Percentiles rank a stretch among this genome's conserved stretches.
Conservation (phyloP, 2,888 invertebrate species). For the Hoplodrina blanda region DNA sequence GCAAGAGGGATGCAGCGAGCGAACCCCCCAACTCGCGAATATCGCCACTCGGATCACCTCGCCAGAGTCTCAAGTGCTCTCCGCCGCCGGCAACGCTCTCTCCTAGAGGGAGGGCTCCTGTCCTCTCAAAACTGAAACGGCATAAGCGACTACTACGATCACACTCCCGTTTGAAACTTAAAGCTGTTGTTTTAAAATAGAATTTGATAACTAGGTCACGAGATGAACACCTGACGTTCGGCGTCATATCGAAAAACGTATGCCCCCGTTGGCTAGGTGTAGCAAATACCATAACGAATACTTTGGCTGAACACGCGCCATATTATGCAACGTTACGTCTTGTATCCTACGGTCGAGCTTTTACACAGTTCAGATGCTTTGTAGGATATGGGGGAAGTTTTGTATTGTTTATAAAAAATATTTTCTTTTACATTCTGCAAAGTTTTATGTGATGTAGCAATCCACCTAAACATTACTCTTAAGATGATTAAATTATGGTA, state of each 20-base stretch:
- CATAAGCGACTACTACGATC: conserved; percentile 67
- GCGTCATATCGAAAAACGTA: conserved; percentile 89
- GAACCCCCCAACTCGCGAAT: conserved; percentile 82
- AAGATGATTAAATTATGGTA: conserved; percentile 42
- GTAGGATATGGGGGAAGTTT: conserved; percentile 48
- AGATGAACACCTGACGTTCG: conserved; percentile 90
- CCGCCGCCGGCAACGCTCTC: conserved; percentile 80
- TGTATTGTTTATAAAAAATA: conserved; percentile 18
- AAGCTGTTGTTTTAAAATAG: conserved; percentile 70
- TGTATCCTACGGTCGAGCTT: conserved; percentile 83
- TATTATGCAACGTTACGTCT: conserved; percentile 89
- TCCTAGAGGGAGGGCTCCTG: conserved; percentile 86
- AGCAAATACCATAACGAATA: conserved; percentile 91
- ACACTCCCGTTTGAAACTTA: conserved; percentile 74
- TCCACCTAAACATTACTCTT: conserved; percentile 27
- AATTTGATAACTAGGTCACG: conserved; percentile 71
- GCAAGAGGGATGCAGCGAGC: conserved; percentile 88
- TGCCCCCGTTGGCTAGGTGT: conserved; percentile 90
- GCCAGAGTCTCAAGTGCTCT: conserved; percentile 88
- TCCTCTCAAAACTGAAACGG: conserved; percentile 70
- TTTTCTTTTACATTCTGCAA: conserved; percentile 2
- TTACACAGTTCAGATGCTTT: conserved; percentile 72
- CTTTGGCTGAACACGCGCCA: conserved; percentile 89
- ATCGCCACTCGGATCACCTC: conserved; percentile 85
- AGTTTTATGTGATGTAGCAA: not conserved